Evolutionary conservation across 2,888 invertebrate genomes (phyloP).

Genomic region (Drosophila affinis): DNA sequence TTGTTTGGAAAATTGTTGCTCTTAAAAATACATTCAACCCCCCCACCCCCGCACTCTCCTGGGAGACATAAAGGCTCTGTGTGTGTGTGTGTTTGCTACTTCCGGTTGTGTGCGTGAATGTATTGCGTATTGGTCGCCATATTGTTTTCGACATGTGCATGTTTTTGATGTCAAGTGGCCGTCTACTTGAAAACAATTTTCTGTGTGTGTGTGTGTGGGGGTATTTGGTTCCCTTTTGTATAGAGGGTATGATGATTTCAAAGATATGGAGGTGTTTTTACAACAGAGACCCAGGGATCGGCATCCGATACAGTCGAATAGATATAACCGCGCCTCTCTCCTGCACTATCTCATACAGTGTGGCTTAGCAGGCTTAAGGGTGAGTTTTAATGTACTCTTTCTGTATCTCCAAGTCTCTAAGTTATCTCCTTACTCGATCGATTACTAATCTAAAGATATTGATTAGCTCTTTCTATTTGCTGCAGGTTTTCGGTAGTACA

Average conservation of each 20-base stretch:
- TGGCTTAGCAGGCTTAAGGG: neutral
- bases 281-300: neutral
- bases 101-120: slow-evolving; percentile 32
- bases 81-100: slow-evolving; percentile 30
- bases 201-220: slow-evolving; percentile 22
- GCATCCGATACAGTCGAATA: no score
- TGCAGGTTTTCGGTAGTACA: neutral
- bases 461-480: slow-evolving; percentile 3
- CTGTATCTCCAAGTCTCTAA: neutral
- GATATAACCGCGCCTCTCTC: no score
- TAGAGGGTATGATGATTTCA: neutral
- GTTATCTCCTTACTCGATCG: no score
- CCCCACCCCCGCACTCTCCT: slow-evolving; percentile 25
- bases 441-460: no score
- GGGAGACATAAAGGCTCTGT: slow-evolving; percentile 52
- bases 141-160: slow-evolving; percentile 73
- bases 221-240: neutral
- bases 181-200: slow-evolving; percentile 55
- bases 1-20: slow-evolving; percentile 71
- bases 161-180: slow-evolving; percentile 58
- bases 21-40: slow-evolving; percentile 66
- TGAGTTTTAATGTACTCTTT: neutral
- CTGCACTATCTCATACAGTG: neutral
- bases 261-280: no score
- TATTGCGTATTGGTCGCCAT: slow-evolving; percentile 52